Percentiles rank a stretch among this genome's conserved stretches.
These are phyloP conservation scores for Tokudaia tokunoshimensis DNA, from an alignment of 2,797 vertebrate genomes.

Conservation along the genomic window DNA sequence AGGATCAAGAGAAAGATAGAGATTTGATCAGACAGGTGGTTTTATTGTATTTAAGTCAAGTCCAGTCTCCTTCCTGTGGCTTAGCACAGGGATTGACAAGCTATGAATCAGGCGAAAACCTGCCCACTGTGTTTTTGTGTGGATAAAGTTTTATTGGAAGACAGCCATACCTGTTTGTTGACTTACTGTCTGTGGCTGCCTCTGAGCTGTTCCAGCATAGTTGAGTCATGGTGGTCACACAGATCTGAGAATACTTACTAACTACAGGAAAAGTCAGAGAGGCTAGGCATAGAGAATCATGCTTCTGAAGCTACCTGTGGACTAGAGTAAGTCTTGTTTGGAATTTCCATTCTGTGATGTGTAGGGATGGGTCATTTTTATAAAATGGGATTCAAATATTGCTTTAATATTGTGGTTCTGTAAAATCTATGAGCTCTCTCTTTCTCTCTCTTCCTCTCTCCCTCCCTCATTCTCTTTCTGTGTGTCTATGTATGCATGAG, in stretches of 20 bases:
- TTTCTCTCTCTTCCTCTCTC: not conserved
- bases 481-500: not conserved
- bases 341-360: not conserved
- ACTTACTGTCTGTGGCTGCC: not conserved
- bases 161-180: not conserved
- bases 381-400: slow-evolving; percentile 49
- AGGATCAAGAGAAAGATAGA: not conserved
- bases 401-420: not conserved
- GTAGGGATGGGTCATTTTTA: not conserved
- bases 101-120: not conserved
- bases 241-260: not conserved
- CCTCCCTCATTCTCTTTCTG: not conserved
- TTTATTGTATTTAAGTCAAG: slow-evolving; percentile 45
- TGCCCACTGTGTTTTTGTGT: not conserved
- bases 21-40: not conserved
- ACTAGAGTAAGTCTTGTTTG: not conserved
- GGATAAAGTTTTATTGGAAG: slow-evolving; percentile 70
- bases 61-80: not conserved
- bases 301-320: not conserved
- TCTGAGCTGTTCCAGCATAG: not conserved
- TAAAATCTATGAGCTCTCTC: not conserved
- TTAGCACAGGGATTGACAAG: not conserved
- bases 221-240: not conserved
- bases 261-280: not conserved
- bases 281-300: not conserved